A percentile compares a stretch with the other conserved stretches of the same genome.
Evolutionary conservation across 2,888 invertebrate species (phyloP).

Genomic region (Acanthacorydalis orientalis): DNA sequence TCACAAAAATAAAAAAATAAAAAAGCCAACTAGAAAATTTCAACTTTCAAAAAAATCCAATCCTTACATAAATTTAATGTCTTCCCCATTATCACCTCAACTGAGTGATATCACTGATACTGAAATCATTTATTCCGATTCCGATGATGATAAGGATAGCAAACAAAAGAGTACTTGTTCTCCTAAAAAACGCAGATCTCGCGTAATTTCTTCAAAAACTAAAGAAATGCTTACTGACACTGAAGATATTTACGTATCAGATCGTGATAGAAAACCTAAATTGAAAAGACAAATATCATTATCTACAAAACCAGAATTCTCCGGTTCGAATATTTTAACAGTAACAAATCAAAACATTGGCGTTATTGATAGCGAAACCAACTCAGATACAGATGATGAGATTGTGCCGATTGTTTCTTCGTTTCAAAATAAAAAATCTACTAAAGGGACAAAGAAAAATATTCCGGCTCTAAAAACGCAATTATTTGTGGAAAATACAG

Average conservation of each 20-base stretch:
- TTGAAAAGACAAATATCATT: background rate
- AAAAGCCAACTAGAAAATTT: background rate
- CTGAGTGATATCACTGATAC: conserved; percentile 19
- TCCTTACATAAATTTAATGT: conserved; percentile 5
- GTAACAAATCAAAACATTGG: conserved; percentile 15
- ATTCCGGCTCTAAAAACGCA: background rate
- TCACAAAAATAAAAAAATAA: background rate
- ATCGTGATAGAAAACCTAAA: conserved; percentile 11
- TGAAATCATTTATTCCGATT: conserved; percentile 23
- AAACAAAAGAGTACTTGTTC: conserved; percentile 10
- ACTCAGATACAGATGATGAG: conserved; percentile 18
- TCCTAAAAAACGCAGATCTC: conserved; percentile 11
- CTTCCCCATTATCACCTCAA: conserved; percentile 6
- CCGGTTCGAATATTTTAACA: background rate
- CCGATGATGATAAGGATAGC: conserved; percentile 16
- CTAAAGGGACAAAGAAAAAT: background rate
- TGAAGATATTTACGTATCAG: conserved; percentile 19
- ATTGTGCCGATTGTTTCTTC: conserved; percentile 1
- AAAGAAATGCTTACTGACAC: conserved; percentile 17
- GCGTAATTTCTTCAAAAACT: conserved; percentile 9
- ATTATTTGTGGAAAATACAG: background rate
- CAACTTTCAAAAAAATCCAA: conserved; percentile 1
- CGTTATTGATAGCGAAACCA: conserved; percentile 25
- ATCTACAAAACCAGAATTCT: conserved; percentile 1
- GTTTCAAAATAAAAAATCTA: background rate